Percentiles rank a stretch among this genome's conserved stretches.
Conservation (phyloP, 2,797 vertebrate species). For the Hippocampus kuda region DNA sequence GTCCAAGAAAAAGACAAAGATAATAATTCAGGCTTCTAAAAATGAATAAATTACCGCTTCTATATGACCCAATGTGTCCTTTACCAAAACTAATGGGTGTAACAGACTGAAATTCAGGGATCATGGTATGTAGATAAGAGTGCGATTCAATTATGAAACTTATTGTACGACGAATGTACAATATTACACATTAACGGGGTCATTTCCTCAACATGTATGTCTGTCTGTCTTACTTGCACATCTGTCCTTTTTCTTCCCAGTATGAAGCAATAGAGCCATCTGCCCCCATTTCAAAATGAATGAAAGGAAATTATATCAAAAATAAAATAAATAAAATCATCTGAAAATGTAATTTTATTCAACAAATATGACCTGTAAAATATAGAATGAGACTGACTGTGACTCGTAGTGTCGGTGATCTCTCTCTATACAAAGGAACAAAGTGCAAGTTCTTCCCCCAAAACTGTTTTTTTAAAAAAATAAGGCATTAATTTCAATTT, state of each 20-base stretch:
- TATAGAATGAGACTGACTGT: neutral
- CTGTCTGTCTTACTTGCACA: neutral
- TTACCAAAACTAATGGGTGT: neutral
- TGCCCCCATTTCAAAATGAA: neutral
- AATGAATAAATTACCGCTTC: neutral
- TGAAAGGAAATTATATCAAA: neutral
- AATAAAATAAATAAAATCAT: neutral
- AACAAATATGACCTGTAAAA: too few relatives aligned
- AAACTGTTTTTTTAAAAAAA: neutral
- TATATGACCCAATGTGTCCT: neutral
- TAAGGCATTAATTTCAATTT: neutral
- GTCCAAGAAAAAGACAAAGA: neutral
- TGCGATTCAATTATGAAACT: neutral
- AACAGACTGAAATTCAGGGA: neutral
- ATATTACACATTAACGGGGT: neutral
- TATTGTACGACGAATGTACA: neutral
- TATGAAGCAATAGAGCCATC: neutral
- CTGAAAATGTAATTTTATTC: too few relatives aligned
- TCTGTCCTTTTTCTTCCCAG: neutral
- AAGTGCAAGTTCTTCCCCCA: neutral
- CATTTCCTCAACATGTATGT: neutral
- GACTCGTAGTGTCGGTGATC: neutral
- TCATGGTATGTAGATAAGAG: neutral
- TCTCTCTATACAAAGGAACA: neutral
- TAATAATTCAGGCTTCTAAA: neutral